Evolutionary conservation across 2,888 invertebrate species (phyloP).

Genomic region (Sisyra nigra): DNA sequence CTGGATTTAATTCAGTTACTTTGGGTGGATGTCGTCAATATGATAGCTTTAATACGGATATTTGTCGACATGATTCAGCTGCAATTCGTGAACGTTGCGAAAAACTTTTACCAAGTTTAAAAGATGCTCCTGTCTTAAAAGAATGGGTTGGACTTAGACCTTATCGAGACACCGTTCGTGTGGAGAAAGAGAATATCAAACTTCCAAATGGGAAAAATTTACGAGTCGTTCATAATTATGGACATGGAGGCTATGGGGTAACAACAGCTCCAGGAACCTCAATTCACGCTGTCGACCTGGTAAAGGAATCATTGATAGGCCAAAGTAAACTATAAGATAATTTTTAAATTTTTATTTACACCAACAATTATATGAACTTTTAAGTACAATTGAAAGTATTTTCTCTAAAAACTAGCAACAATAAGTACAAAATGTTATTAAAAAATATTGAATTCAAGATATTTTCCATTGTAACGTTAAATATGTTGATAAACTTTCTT

Average conservation of each 20-base stretch:
- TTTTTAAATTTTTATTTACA: background rate
- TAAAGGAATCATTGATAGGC: slow-evolving; percentile 33
- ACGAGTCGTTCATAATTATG: slow-evolving; percentile 82
- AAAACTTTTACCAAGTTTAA: slow-evolving; percentile 53
- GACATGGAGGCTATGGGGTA: slow-evolving; percentile 89
- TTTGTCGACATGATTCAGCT: slow-evolving; percentile 55
- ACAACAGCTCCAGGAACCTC: slow-evolving; percentile 80
- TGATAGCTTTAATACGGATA: slow-evolving; percentile 50
- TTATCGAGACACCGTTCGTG: slow-evolving; percentile 53
- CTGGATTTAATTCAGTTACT: slow-evolving; percentile 55
- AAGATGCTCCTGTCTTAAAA: slow-evolving; percentile 36
- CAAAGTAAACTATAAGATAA: slow-evolving; percentile 22
- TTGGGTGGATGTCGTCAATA: slow-evolving; percentile 77
- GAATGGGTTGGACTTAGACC: slow-evolving; percentile 72
- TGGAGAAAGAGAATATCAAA: slow-evolving; percentile 44
- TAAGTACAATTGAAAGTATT: background rate
- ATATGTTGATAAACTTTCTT: too few relatives aligned
- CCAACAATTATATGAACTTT: background rate
- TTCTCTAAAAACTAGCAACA: background rate
- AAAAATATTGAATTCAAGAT: too few relatives aligned
- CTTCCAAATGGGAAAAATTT: slow-evolving; percentile 26
- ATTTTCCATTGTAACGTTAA: too few relatives aligned
- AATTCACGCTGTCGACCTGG: slow-evolving; percentile 52
- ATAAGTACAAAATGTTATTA: too few relatives aligned
- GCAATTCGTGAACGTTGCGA: slow-evolving; percentile 67